phyloP scores from a whole-genome alignment of 2,888 invertebrate genomes.

The Drosophila heteroneura region DNA sequence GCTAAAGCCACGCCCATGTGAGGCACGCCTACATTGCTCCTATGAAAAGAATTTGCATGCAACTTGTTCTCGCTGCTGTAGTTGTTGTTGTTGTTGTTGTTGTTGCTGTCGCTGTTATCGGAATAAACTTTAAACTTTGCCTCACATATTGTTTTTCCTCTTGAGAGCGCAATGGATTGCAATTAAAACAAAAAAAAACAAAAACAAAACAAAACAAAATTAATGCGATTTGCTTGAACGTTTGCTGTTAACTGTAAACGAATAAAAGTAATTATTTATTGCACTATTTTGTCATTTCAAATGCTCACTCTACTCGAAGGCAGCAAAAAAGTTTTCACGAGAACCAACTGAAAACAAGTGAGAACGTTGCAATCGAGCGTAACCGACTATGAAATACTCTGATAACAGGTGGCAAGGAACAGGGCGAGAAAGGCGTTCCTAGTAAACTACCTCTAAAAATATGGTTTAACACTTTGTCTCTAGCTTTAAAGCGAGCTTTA shows the following conservation, averaged over 20 bases:
- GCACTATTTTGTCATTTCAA: neutral
- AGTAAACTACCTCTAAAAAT: neutral
- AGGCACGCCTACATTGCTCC: slow-evolving; percentile 23
- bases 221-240: slow-evolving; percentile 53
- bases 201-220: slow-evolving; percentile 28
- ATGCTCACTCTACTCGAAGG: neutral
- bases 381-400: neutral
- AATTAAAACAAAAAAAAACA: slow-evolving; percentile 40
- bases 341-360: neutral
- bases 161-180: slow-evolving; percentile 37
- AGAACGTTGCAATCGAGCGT: neutral
- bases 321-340: neutral
- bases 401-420: neutral
- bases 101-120: slow-evolving; percentile 11
- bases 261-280: slow-evolving; percentile 3
- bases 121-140: slow-evolving; percentile 17
- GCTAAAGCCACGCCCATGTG: slow-evolving; percentile 56
- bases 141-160: slow-evolving; percentile 20
- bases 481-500: neutral
- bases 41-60: slow-evolving; percentile 33
- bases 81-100: neutral
- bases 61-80: neutral
- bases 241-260: slow-evolving; percentile 6
- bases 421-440: no score
- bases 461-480: neutral